phyloP scores from a whole-genome alignment of 2,797 vertebrate genomes.

The Eremophila alpestris region DNA sequence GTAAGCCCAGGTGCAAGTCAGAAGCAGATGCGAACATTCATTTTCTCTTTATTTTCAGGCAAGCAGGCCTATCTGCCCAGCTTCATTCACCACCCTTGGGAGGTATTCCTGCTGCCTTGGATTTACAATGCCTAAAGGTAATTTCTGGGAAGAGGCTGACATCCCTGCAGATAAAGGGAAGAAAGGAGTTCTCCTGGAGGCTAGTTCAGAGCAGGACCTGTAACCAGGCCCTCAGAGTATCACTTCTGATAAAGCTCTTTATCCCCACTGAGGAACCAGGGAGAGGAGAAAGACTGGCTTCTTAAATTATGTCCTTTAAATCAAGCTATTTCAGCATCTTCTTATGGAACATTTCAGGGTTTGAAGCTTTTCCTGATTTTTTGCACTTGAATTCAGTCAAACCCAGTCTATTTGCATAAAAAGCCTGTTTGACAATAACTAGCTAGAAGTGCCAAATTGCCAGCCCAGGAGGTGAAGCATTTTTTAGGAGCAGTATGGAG shows the following conservation, averaged over 20 bases:
- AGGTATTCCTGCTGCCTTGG: neutral
- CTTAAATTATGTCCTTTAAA: neutral
- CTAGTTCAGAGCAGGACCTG: neutral
- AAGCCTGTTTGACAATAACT: neutral
- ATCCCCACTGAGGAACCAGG: neutral
- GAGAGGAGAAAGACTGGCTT: neutral
- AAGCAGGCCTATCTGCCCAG: neutral
- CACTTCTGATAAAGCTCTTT: neutral
- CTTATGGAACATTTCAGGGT: neutral
- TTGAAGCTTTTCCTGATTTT: neutral
- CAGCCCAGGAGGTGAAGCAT: neutral
- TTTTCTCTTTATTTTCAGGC: neutral
- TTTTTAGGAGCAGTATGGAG: neutral
- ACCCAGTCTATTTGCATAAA: neutral
- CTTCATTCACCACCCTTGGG: neutral
- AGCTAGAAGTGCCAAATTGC: neutral
- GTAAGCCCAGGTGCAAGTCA: neutral
- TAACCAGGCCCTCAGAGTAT: neutral
- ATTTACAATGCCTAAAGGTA: neutral
- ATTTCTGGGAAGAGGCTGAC: neutral
- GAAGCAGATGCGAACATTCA: neutral
- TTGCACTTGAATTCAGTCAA: neutral
- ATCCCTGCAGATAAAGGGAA: neutral
- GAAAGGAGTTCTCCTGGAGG: neutral
- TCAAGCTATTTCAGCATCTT: neutral